These are phyloP conservation scores for Unio delphinus DNA, from an alignment of 2,888 invertebrate genomes.

Conservation along the genomic window DNA sequence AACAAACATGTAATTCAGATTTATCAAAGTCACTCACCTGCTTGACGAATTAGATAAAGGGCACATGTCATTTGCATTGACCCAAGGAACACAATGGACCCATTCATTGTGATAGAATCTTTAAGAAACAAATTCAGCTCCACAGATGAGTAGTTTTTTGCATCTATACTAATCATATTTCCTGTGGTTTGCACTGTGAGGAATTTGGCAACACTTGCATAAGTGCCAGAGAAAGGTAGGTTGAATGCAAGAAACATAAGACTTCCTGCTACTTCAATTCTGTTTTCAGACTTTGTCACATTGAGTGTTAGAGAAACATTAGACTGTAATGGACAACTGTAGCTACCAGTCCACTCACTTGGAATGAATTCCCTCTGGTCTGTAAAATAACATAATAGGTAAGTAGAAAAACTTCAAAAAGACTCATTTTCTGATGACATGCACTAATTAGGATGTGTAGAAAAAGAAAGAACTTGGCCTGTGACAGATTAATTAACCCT, in stretches of 20 bases:
- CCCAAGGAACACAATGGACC: constrained; percentile 17
- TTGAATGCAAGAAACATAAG: constrained; percentile 2
- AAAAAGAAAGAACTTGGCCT: too few species aligned
- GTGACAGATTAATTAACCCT: too few species aligned
- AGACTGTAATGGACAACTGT: constrained; percentile 15
- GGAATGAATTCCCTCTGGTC: constrained; percentile 28
- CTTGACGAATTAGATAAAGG: too few species aligned
- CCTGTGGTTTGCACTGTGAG: constrained; percentile 9
- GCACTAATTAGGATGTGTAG: too few species aligned
- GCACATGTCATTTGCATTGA: too few species aligned
- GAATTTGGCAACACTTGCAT: constrained; percentile 9
- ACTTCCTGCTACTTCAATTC: constrained; percentile 5
- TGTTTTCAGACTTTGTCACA: constrained; percentile 14
- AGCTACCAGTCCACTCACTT: constrained; percentile 43
- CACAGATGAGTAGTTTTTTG: constrained; percentile 24
- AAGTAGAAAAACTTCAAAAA: too few species aligned
- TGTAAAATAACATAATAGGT: background rate
- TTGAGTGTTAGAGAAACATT: constrained; percentile 5
- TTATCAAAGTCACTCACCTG: too few species aligned
- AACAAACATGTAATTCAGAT: too few species aligned
- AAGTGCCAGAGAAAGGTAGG: constrained; percentile 11
- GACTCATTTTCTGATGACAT: too few species aligned
- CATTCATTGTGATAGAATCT: constrained; percentile 22
- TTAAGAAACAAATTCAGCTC: constrained; percentile 23
- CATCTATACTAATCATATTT: constrained; percentile 2